Evolutionary conservation across 2,113 vertebrate genomes (phyloP), one percentile per base, ranked within the genome.

Genomic region (Azemiops feae): DNA sequence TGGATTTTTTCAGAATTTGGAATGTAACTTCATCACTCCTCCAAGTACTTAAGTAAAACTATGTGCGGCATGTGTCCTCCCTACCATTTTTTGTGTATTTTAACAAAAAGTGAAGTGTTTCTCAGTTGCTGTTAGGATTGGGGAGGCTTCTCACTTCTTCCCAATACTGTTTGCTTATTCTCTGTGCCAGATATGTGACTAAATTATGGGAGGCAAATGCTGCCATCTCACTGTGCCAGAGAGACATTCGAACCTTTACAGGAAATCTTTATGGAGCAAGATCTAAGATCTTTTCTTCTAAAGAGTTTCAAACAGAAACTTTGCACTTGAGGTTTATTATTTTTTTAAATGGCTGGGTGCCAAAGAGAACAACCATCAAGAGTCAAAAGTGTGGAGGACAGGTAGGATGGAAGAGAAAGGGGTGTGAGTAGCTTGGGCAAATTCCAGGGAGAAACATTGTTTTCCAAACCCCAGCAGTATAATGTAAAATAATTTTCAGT

Each of bases 301-400:
- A n/a, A 93, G 89, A 54, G 81, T n/a, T 93, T 89, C 86, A 10
- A 53, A 55, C 89, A 53, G 85, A 89, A 93, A 90, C 43, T 34
- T 60, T 86, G 39, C 27, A 47, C 69, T 86, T 53, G 88, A 43
- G 58, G 54, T 50, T 50, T 50, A 34, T 74, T 34, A 1, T 60
- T 50, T 74, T 93, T 93, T 87, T 90, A 64, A 90, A 87, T 90
- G 92, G 92, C 89, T 43, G 9, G 55, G 34, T 53, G 89, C 92
- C 92, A 93, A 93, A 47, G 89, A 86, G 88, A 90, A 89, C 53
- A 57, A 57, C n/a, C 39, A 47, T 81, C 81, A 93, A 64, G n/a
- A 85, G 30, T 90, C 55, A 47, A 50, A 93, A 87, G 89, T 57
- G 86, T 85, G 64, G 89, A 85, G 55, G 81, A 90, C 81, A 93